Conservation (phyloP, 2,113 vertebrate species). For the Brienomyrus longianalis region DNA sequence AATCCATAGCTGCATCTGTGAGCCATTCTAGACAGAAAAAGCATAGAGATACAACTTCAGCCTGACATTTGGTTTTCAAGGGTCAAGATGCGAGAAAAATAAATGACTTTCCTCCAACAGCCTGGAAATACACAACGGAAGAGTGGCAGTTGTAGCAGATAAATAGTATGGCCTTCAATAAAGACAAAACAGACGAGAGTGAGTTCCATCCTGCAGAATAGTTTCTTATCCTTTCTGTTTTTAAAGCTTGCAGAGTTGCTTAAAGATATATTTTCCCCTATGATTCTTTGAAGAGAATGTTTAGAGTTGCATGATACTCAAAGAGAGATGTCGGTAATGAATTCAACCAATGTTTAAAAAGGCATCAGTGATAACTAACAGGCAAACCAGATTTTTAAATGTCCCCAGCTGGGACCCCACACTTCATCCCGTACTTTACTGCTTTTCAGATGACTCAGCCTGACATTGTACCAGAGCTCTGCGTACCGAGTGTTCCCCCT, state of each 20-base stretch:
- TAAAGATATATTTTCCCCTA: neutral
- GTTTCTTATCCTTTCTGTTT: neutral
- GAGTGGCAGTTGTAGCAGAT: conserved; percentile 37
- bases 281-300: neutral
- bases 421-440: neutral
- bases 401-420: neutral
- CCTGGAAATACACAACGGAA: conserved; percentile 47
- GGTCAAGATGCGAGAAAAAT: conserved; percentile 35
- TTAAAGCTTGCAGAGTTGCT: neutral
- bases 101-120: conserved; percentile 38
- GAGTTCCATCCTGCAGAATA: neutral
- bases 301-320: neutral
- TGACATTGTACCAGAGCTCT: neutral
- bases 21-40: neutral
- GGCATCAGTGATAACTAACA: neutral
- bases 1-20: neutral
- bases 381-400: neutral
- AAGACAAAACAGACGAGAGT: neutral
- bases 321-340: neutral
- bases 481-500: neutral
- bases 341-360: neutral
- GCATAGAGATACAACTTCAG: conserved; percentile 15
- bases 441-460: neutral
- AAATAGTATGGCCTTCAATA: conserved; percentile 47
- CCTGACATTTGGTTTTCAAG: conserved; percentile 31